Percentiles rank a stretch among this genome's conserved stretches.
Conservation (phyloP, 2,113 vertebrate genomes). For the Rhinogobius similis region DNA sequence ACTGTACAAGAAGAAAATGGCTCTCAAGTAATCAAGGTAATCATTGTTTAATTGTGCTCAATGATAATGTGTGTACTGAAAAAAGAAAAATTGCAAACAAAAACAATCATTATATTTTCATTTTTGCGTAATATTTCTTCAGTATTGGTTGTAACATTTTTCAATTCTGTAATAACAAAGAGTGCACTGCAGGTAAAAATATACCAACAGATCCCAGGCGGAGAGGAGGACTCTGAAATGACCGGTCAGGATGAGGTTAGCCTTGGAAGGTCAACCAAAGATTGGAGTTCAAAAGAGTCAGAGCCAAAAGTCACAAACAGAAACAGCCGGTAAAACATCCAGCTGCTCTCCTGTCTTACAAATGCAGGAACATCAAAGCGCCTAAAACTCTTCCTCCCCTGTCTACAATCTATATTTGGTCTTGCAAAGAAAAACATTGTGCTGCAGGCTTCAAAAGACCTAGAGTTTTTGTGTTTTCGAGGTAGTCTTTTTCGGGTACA, state of each 20-base stretch:
- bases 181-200: neutral
- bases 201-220: neutral
- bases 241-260: constrained; percentile 15
- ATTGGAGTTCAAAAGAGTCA: constrained; percentile 42
- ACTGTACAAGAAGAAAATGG: constrained; percentile 1
- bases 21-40: constrained; percentile 7
- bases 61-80: neutral
- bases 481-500: constrained; percentile 5
- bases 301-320: constrained; percentile 58
- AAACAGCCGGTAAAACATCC: constrained; percentile 37
- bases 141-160: too few relatives aligned
- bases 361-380: constrained; percentile 47
- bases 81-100: neutral
- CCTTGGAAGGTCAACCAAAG: constrained; percentile 25
- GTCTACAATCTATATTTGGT: constrained; percentile 42
- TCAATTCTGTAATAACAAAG: too few relatives aligned
- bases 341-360: constrained; percentile 9
- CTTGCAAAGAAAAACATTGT: constrained; percentile 34
- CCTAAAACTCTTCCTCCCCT: constrained; percentile 40
- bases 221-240: neutral
- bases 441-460: constrained; percentile 42
- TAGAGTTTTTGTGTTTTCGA: constrained; percentile 16
- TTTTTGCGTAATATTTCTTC: too few relatives aligned
- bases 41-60: neutral
- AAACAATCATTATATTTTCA: neutral